Conservation (phyloP, 2,797 vertebrate species). For the Crocodylus rhombifer region DNA sequence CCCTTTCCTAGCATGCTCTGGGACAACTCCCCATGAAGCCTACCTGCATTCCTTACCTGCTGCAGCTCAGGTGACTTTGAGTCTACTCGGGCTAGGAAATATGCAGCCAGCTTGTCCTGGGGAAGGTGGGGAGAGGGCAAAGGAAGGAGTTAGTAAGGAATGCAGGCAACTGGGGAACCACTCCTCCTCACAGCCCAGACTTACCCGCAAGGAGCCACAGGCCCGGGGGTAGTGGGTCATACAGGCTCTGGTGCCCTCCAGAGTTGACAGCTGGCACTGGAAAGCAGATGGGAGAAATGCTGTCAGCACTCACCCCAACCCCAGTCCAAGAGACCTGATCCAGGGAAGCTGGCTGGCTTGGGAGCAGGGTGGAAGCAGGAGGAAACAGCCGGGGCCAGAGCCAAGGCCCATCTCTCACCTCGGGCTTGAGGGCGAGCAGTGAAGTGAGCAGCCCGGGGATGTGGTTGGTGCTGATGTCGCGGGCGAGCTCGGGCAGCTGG, state of each 20-base stretch:
- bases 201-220: constrained; percentile 90
- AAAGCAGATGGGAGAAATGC: background rate
- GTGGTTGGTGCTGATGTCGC: constrained; percentile 91
- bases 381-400: constrained; percentile 1
- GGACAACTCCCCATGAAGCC: background rate
- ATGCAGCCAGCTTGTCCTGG: constrained; percentile 91
- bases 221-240: constrained; percentile 91
- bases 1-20: background rate
- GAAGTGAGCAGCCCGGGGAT: constrained; percentile 91
- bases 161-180: too few relatives aligned
- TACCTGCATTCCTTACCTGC: constrained; percentile 79
- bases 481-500: constrained; percentile 87
- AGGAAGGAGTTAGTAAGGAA: background rate
- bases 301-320: too few relatives aligned
- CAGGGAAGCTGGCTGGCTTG: too few relatives aligned
- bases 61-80: constrained; percentile 86
- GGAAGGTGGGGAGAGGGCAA: background rate
- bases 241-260: constrained; percentile 92
- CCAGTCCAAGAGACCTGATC: too few relatives aligned
- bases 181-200: background rate
- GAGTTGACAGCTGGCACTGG: constrained; percentile 86
- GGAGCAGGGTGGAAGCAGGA: too few relatives aligned
- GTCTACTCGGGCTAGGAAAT: constrained; percentile 90
- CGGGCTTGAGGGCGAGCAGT: constrained; percentile 88
- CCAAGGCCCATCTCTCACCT: constrained; percentile 80